Conservation (phyloP, 2,113 vertebrate species). For the Stictonetta naevosa region DNA sequence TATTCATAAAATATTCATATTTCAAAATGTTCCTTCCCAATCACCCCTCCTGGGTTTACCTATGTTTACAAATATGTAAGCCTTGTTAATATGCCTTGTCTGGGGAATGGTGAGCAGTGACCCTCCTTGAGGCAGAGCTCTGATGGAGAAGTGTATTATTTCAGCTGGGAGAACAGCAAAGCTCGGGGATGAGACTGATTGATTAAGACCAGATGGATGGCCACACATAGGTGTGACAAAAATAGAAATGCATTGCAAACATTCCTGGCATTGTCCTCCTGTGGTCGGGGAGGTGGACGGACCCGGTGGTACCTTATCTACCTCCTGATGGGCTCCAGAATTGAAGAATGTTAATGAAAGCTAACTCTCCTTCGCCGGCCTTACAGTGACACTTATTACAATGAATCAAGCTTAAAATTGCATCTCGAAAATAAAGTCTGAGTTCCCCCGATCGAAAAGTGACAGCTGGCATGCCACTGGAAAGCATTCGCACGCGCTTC, state of each 20-base stretch:
- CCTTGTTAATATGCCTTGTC: slow-evolving; percentile 72
- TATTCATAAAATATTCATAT: slow-evolving; percentile 74
- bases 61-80: slow-evolving; percentile 76
- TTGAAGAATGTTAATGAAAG: slow-evolving; percentile 81
- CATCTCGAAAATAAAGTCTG: slow-evolving; percentile 50
- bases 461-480: slow-evolving; percentile 59
- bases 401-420: slow-evolving; percentile 54
- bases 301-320: slow-evolving; percentile 78
- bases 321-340: slow-evolving; percentile 80
- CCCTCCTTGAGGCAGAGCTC: slow-evolving; percentile 75
- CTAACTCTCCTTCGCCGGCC: slow-evolving; percentile 58
- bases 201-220: slow-evolving; percentile 95
- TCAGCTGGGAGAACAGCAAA: slow-evolving; percentile 88
- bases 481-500: background rate
- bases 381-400: slow-evolving; percentile 65
- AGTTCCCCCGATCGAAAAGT: background rate
- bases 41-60: slow-evolving; percentile 64
- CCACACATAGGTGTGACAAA: slow-evolving; percentile 88
- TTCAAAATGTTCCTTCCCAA: slow-evolving; percentile 66
- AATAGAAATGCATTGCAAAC: slow-evolving; percentile 89
- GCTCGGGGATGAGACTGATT: slow-evolving; percentile 87
- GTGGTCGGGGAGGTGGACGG: slow-evolving; percentile 77
- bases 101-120: slow-evolving; percentile 64
- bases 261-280: slow-evolving; percentile 85
- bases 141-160: slow-evolving; percentile 84